Conservation (phyloP, 92 coral and sea anemone species). For the Siderastrea radians region DNA sequence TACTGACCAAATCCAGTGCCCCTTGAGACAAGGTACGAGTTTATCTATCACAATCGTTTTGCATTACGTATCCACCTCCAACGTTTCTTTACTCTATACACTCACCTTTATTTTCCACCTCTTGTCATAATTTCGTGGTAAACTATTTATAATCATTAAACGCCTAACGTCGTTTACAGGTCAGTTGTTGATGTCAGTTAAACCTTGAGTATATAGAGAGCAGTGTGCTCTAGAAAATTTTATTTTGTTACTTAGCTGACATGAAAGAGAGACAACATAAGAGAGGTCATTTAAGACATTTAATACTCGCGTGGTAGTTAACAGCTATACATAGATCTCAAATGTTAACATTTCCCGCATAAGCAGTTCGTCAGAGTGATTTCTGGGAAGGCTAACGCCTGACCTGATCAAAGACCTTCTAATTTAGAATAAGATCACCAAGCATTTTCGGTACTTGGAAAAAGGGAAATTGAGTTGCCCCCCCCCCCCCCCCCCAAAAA, state of each 20-base stretch:
- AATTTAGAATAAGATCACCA: no score
- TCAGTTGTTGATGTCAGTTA: neutral
- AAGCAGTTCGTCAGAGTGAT: neutral
- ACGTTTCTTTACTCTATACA: neutral
- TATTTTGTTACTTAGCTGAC: no score
- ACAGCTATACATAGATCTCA: neutral
- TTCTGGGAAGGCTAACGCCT: no score
- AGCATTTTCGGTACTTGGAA: no score
- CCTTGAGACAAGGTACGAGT: neutral
- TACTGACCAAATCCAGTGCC: no score
- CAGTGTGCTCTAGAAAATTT: no score
- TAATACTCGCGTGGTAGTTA: neutral
- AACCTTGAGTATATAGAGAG: no score
- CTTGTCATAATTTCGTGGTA: neutral
- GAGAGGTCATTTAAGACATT: no score
- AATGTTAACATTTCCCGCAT: neutral
- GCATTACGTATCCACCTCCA: neutral
- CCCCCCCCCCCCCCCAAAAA: no score
- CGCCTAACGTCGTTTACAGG: neutral
- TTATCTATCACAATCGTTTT: neutral
- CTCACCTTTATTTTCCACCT: neutral
- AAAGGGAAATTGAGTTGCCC: no score
- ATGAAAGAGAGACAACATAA: no score
- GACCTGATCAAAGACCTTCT: no score
- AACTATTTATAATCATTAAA: neutral